A percentile compares a stretch with the other conserved stretches of the same genome.
Conservation (phyloP, 2,113 vertebrate genomes). For the Ammodytes marinus region DNA sequence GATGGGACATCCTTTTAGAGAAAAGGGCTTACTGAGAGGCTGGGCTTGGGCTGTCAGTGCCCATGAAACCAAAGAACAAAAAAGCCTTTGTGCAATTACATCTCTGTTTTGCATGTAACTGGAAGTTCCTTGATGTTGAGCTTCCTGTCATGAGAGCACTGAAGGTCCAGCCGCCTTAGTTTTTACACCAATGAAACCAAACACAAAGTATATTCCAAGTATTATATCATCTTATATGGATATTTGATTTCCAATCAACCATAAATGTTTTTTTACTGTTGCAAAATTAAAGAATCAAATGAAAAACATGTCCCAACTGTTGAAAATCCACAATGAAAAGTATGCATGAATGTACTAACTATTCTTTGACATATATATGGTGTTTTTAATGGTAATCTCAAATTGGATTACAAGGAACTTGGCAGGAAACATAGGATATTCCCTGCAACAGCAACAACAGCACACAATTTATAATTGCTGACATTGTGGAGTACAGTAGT, state of each 20-base stretch:
- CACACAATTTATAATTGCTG: not conserved
- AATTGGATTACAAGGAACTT: slow-evolving; percentile 15
- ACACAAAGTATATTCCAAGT: too few species aligned
- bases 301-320: too few species aligned
- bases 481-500: not conserved
- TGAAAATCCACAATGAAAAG: not conserved
- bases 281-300: too few species aligned
- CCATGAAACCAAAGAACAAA: not conserved
- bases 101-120: not conserved
- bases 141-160: too few species aligned
- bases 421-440: not conserved
- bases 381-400: not conserved
- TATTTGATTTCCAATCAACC: not conserved
- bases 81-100: not conserved
- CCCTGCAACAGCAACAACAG: slow-evolving; percentile 5
- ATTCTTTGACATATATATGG: not conserved
- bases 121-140: not conserved
- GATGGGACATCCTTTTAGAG: too few species aligned
- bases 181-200: not conserved
- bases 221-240: too few species aligned
- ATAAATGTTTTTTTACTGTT: not conserved
- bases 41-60: not conserved
- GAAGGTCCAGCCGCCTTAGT: not conserved
- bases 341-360: not conserved
- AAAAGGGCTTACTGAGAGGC: not conserved